These are phyloP conservation scores for Metacarcinus magister DNA, from an alignment of 2,888 invertebrate genomes.

Conservation along the genomic window DNA sequence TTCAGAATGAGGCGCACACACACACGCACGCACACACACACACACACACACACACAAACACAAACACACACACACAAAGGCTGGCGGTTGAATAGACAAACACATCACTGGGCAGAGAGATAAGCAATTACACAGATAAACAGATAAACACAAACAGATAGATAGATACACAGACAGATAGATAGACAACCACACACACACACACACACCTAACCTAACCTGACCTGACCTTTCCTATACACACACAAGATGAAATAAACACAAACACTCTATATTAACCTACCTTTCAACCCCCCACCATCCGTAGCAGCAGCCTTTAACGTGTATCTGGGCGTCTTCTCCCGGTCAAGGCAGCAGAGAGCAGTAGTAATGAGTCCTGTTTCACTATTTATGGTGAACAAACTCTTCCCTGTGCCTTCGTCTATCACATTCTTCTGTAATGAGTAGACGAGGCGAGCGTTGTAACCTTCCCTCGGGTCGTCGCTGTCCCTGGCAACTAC, in stretches of 20 bases:
- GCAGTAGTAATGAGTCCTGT: conserved; percentile 85
- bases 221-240: not conserved
- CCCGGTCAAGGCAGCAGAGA: conserved; percentile 84
- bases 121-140: too few relatives aligned
- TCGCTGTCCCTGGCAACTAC: conserved; percentile 86
- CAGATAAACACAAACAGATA: too few relatives aligned
- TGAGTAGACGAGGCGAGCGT: conserved; percentile 86
- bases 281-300: conserved; percentile 84
- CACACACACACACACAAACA: not conserved
- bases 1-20: not conserved
- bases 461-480: conserved; percentile 85
- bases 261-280: not conserved
- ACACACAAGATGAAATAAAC: too few relatives aligned
- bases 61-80: not conserved
- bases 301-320: conserved; percentile 84
- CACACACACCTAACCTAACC: not conserved
- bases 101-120: too few relatives aligned
- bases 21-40: not conserved
- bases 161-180: not conserved
- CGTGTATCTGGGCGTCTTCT: conserved; percentile 84
- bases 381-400: conserved; percentile 85
- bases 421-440: conserved; percentile 84
- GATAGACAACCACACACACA: not conserved
- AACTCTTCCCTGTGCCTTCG: conserved; percentile 85
- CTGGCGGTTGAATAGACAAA: too few relatives aligned